Evolutionary conservation across 2,797 vertebrate species (phyloP), one percentile per base, ranked within the genome.

Genomic region (Pseudomugil tenellus): DNA sequence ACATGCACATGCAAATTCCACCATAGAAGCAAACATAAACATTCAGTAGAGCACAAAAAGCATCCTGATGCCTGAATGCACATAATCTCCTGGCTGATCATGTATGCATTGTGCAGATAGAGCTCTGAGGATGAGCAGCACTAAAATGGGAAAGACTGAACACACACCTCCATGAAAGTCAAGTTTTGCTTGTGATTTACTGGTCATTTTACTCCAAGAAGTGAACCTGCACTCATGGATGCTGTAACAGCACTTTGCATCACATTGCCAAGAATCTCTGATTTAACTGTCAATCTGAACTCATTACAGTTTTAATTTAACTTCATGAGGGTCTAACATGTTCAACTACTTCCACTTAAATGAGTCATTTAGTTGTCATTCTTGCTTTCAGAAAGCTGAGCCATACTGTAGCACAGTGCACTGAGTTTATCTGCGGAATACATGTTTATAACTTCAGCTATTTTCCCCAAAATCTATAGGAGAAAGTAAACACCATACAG

Each of bases 181-280:
- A 70, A 63, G 69, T 67, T 72, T 81, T 39, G n/a, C 70, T 29
- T 63, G 73, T 87, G 85, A 91, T 91, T 89, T 91, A 88, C 85
- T 78, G 77, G 53, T 76, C 79, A 67, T 87, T 89, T 90, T 80
- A 87, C 64, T 85, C 81, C 61, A 56, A 69, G 63, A 58, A n/a
- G 73, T 85, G 85, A 91, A 88, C 88, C 85, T 79, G 81, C 82
- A 79, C 79, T 86, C 75, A 80, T 88, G 83, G 84, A 86, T 52
- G 14, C 71, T 80, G 73, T 68, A 71, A 57, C 67, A 76, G 80
- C 80, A 75, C 72, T 85, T 90, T 87, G 83, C 80, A 85, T 78
- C 79, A 70, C 62, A 63, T 77, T 51, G 57, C 52, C 6, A 34
- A 82, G 66, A 84, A 74, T 87, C 67, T 74, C 74, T 21, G 73